phyloP scores from a whole-genome alignment of 1,140 invertebrate genomes.

The Ctenoplectra terminalis region DNA sequence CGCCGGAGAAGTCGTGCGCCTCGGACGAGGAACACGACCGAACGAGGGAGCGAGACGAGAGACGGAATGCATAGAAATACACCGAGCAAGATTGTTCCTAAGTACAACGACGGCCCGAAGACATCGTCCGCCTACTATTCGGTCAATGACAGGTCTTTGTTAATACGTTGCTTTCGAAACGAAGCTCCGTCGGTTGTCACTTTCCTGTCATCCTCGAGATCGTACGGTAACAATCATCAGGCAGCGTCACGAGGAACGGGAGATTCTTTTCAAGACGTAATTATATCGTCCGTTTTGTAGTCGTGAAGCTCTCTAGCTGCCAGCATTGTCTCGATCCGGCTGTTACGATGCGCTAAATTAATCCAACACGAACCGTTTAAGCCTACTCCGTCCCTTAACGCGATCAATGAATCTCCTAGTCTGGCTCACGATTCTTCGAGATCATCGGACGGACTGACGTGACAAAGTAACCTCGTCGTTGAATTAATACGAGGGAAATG shows the following conservation, averaged over 20 bases:
- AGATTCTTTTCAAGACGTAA: slow-evolving; percentile 20
- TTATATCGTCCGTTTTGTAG: slow-evolving; percentile 23
- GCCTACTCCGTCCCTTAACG: not conserved
- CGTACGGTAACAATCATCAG: not conserved
- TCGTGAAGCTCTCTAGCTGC: not conserved
- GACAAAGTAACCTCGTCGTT: not conserved
- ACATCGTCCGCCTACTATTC: slow-evolving; percentile 9
- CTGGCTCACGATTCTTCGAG: not conserved
- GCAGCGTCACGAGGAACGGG: not conserved
- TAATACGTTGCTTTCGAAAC: too few relatives aligned
- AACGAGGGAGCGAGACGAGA: too few relatives aligned
- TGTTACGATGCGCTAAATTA: slow-evolving; percentile 24
- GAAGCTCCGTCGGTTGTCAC: slow-evolving; percentile 12
- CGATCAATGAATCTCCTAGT: slow-evolving; percentile 2
- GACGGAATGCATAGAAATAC: slow-evolving; percentile 25
- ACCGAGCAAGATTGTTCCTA: not conserved
- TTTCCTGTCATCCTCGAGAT: slow-evolving; percentile 15
- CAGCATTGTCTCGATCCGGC: not conserved
- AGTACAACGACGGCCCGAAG: not conserved
- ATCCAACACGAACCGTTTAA: slow-evolving; percentile 14
- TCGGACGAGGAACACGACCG: slow-evolving; percentile 2
- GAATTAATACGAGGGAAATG: slow-evolving; percentile 16
- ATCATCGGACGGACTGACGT: not conserved
- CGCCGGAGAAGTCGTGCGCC: slow-evolving; percentile 8
- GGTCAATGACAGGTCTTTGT: slow-evolving; percentile 29